These are phyloP conservation scores for Eristalinus aeneus DNA, from an alignment of 2,888 invertebrate genomes.

Conservation along the genomic window DNA sequence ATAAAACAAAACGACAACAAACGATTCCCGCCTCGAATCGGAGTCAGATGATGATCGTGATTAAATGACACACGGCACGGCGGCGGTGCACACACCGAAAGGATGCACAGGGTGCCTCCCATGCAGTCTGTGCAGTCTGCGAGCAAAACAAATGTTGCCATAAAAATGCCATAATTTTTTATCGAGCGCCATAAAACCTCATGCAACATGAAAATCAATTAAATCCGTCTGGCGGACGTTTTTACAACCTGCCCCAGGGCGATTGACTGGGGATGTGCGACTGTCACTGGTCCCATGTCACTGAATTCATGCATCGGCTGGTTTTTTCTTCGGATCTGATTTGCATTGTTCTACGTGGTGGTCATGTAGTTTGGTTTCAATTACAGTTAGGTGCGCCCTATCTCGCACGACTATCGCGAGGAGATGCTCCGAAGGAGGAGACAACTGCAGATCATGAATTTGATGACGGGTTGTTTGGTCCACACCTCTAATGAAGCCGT, in stretches of 20 bases:
- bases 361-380: too few species aligned
- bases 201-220: constrained; percentile 55
- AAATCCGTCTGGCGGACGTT: constrained; percentile 37
- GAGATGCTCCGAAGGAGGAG: too few species aligned
- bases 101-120: not conserved
- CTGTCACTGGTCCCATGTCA: not conserved
- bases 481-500: too few species aligned
- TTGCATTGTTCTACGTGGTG: too few species aligned
- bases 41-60: constrained; percentile 27
- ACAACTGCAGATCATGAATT: too few species aligned
- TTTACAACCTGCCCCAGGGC: constrained; percentile 43
- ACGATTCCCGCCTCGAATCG: not conserved
- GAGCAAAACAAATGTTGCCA: constrained; percentile 42
- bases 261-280: not conserved
- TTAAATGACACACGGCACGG: constrained; percentile 30
- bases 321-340: too few species aligned
- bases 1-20: constrained; percentile 9
- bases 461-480: too few species aligned
- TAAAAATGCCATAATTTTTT: constrained; percentile 59
- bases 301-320: not conserved
- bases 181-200: constrained; percentile 52
- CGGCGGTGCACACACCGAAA: not conserved
- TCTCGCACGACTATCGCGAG: too few species aligned
- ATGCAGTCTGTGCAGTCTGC: not conserved
- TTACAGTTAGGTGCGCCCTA: too few species aligned